These are phyloP conservation scores for Megaceryle torquata DNA, from an alignment of 2,113 vertebrate genomes.

Conservation along the genomic window DNA sequence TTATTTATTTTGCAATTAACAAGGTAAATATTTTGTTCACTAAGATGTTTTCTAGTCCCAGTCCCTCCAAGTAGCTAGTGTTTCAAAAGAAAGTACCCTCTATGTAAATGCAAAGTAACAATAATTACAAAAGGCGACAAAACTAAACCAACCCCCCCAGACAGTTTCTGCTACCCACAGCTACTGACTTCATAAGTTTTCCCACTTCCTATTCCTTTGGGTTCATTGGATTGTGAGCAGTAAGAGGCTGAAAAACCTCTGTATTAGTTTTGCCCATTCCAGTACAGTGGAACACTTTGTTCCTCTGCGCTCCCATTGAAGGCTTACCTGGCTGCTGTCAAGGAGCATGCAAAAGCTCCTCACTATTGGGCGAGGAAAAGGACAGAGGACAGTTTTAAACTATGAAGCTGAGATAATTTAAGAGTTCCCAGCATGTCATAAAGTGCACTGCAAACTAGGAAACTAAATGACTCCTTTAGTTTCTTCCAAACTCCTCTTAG, in stretches of 20 bases:
- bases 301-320: not conserved
- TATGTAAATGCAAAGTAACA: not conserved
- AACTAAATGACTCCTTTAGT: not conserved
- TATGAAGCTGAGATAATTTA: not conserved
- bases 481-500: not conserved
- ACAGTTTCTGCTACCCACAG: not conserved
- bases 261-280: not conserved
- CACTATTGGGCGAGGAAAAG: not conserved
- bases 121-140: not conserved
- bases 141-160: not conserved
- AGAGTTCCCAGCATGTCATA: not conserved
- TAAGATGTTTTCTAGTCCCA: not conserved
- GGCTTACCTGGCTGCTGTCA: not conserved
- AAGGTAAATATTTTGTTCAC: not conserved
- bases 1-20: not conserved
- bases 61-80: not conserved
- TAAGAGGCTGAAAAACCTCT: not conserved
- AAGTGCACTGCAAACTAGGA: not conserved
- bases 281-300: not conserved
- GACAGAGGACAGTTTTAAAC: not conserved
- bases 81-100: not conserved
- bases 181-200: not conserved
- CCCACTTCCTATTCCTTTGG: not conserved
- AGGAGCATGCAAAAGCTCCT: not conserved
- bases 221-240: not conserved